These are phyloP conservation scores for Chrysaora quinquecirrha DNA, from an alignment of 30 jellyfish, hydroid and myxozoan species.

Conservation along the genomic window DNA sequence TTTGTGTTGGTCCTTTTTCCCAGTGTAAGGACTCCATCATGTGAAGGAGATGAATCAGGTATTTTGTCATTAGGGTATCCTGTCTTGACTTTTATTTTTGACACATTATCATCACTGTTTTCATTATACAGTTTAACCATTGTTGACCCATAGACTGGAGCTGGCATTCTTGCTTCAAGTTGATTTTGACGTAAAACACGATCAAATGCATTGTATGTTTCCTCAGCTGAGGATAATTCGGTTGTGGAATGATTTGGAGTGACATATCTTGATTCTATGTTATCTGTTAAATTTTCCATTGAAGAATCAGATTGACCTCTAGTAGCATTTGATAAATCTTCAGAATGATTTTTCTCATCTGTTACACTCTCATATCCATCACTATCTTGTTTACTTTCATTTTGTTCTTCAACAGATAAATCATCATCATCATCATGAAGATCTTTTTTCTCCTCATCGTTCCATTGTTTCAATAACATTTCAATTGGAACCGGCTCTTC, in stretches of 20 bases:
- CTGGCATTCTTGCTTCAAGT: constrained; percentile 82
- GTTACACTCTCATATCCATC: constrained; percentile 53
- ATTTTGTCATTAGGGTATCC: background rate
- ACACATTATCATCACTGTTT: background rate
- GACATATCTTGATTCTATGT: constrained; percentile 59
- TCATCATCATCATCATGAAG: constrained; percentile 37
- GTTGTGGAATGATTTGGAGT: constrained; percentile 81
- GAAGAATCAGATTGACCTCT: constrained; percentile 34
- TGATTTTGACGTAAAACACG: constrained; percentile 74
- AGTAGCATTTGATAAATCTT: background rate
- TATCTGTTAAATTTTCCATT: constrained; percentile 47
- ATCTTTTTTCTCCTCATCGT: constrained; percentile 70
- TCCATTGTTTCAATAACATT: constrained; percentile 54
- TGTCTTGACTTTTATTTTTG: background rate
- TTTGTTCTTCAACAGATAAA: background rate
- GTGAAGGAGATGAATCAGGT: background rate
- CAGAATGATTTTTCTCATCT: constrained; percentile 26
- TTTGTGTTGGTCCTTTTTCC: no score
- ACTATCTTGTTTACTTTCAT: constrained; percentile 16
- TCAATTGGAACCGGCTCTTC: constrained; percentile 89
- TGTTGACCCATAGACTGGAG: constrained; percentile 96
- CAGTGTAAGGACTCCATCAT: no score
- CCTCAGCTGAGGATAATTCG: constrained; percentile 72
- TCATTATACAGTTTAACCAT: constrained; percentile 80
- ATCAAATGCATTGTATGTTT: constrained; percentile 66